Percentiles rank a stretch among this genome's conserved stretches.
These are phyloP conservation scores for Drosophila anomelani DNA, from an alignment of 2,888 invertebrate species.

Conservation along the genomic window DNA sequence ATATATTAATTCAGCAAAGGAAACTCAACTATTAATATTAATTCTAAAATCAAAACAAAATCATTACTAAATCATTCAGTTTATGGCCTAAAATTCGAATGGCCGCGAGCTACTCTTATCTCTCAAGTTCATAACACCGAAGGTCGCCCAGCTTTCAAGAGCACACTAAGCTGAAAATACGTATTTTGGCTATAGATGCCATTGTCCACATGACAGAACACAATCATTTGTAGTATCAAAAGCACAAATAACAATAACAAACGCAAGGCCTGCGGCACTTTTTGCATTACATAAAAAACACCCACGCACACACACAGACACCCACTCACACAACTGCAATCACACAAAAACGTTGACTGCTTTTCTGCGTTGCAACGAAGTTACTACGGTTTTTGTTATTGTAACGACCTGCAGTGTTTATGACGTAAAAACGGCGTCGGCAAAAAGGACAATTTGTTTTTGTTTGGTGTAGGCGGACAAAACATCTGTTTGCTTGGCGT, in stretches of 20 bases:
- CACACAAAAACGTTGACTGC: conserved; percentile 50
- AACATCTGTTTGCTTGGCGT: conserved; percentile 67
- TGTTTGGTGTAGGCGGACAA: conserved; percentile 67
- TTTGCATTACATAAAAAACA: conserved; percentile 42
- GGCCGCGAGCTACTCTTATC: not conserved
- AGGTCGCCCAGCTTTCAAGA: conserved; percentile 8
- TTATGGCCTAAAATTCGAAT: not conserved
- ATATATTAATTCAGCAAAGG: not conserved
- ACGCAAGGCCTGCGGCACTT: conserved; percentile 45
- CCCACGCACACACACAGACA: conserved; percentile 3
- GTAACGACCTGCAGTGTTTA: conserved; percentile 25
- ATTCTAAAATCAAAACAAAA: not conserved
- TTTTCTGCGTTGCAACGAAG: conserved; percentile 53
- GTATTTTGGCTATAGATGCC: conserved; percentile 30
- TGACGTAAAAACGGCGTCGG: conserved; percentile 59
- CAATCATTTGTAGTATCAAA: conserved; percentile 39
- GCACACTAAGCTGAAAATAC: not conserved
- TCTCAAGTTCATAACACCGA: conserved; percentile 10
- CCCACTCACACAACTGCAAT: not conserved
- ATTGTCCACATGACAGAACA: conserved; percentile 57
- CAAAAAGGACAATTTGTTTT: conserved; percentile 69
- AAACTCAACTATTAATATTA: not conserved
- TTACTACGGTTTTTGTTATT: conserved; percentile 56
- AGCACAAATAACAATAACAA: conserved; percentile 32
- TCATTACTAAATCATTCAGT: not conserved